These are phyloP conservation scores for Liasis olivaceus DNA, from an alignment of 2,797 vertebrate species.

Conservation along the genomic window DNA sequence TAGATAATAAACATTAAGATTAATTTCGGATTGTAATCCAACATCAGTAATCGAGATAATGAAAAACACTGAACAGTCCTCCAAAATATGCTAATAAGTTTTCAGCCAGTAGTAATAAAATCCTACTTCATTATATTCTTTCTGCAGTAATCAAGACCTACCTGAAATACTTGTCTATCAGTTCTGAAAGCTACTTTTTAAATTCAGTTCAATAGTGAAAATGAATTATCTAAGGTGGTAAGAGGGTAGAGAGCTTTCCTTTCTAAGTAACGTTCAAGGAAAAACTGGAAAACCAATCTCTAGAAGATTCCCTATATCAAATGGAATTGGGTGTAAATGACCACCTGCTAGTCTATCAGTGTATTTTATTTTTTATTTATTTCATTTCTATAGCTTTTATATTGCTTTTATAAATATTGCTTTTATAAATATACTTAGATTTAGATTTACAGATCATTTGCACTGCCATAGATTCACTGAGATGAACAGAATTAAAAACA, in stretches of 20 bases:
- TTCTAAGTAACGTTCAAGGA: background rate
- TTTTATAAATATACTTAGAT: background rate
- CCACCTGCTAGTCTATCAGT: background rate
- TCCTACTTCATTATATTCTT: background rate
- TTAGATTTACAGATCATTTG: background rate
- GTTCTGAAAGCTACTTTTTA: background rate
- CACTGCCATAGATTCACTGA: background rate
- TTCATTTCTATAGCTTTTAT: too few species aligned
- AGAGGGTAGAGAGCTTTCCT: too few species aligned
- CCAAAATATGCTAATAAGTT: background rate
- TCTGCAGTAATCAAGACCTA: background rate
- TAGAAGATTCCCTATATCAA: background rate
- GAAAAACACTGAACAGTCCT: background rate
- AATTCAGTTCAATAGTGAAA: background rate
- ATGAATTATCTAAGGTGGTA: too few species aligned
- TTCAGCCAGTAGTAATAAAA: background rate
- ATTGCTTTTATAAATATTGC: background rate
- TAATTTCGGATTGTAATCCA: background rate
- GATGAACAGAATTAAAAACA: background rate
- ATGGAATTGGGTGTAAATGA: background rate
- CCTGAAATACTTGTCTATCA: background rate
- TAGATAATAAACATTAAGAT: background rate
- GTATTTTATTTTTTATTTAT: too few species aligned
- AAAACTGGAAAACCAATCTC: background rate
- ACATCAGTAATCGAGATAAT: background rate